Percentiles rank a stretch among this genome's conserved stretches.
Evolutionary conservation across 2,113 vertebrate genomes (phyloP).

Genomic region (Marmota flaviventris): DNA sequence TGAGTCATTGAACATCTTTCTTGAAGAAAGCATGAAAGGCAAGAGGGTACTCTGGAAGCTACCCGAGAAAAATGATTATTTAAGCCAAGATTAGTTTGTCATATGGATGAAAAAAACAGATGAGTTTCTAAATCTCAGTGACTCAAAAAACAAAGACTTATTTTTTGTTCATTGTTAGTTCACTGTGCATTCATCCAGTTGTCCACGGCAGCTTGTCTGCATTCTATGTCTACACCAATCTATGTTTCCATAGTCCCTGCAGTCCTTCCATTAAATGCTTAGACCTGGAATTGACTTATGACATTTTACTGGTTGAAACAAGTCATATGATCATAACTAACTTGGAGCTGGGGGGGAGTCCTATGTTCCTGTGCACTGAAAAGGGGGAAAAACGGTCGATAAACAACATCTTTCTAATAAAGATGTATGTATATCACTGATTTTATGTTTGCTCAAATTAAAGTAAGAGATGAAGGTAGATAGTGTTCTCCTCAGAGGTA

Average conservation of each 20-base stretch:
- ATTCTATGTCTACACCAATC: not conserved
- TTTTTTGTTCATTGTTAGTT: not conserved
- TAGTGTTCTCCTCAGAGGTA: not conserved
- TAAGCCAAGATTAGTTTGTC: not conserved
- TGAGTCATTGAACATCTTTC: not conserved
- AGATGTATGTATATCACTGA: not conserved
- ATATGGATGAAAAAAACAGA: not conserved
- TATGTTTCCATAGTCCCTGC: not conserved
- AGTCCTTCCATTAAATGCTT: not conserved
- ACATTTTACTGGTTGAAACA: not conserved
- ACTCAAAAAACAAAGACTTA: not conserved
- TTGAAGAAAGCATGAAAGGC: not conserved
- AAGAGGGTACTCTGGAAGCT: not conserved
- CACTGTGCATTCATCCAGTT: not conserved
- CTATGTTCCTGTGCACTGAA: not conserved
- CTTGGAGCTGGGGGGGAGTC: not conserved
- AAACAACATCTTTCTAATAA: not conserved
- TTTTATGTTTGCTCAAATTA: not conserved
- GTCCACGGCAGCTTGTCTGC: not conserved
- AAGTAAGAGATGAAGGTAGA: not conserved
- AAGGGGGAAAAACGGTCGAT: not conserved
- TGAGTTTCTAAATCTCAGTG: not conserved
- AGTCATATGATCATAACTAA: not conserved
- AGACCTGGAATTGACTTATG: not conserved
- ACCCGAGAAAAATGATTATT: not conserved